Base-by-base conservation (phyloP, 2,797 vertebrate genomes). In the Thaleichthys pacificus region DNA sequence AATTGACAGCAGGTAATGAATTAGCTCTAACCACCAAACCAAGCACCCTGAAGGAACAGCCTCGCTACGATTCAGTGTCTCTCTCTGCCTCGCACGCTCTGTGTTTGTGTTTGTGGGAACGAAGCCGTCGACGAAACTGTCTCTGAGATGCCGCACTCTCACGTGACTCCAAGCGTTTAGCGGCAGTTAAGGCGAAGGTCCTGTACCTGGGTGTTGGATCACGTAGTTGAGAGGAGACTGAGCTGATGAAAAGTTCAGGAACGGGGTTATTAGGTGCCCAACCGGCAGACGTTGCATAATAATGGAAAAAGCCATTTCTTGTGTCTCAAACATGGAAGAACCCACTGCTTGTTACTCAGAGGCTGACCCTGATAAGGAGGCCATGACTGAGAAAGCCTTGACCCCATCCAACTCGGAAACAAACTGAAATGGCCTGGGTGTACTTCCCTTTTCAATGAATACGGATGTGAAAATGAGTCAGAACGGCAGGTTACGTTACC, bases 381-480 rank as follows among this genome's bases (percentile, higher is more conserved):
- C 14, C 42, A 47, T 14, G 12, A 8, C 9, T 42, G 38, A 42
- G 38, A 42, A 42, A 42, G 11, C 11, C 1, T 11, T 42, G 38
- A 42, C 38, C 38, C 9, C 38, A 42, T 14, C 42, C 9, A 47
- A 2, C 42, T 30, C 14, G 42, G 42, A 47, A 47, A 47, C 42
- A 8, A 47, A 47, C 42, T 12, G 42, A 47, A 47, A 12, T 3
- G 42, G 32, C 32, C 32, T 17, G 12, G 14, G 24, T 61, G 14
- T 15, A 3, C 17, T 26, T 28, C 6, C 15, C 28, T 61, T 15
- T 61, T 28, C 26, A 61, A 9, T 22, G 4, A 62, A 30, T 28
- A 15, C 8, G 26, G 19, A n/a, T 9, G 28, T 80, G 32, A 85
- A 80, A 83, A 9, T 85, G 79, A 82, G 76, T 85, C 77, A 88